Conservation (phyloP, 2,113 vertebrate genomes). For the Lanius ludovicianus region DNA sequence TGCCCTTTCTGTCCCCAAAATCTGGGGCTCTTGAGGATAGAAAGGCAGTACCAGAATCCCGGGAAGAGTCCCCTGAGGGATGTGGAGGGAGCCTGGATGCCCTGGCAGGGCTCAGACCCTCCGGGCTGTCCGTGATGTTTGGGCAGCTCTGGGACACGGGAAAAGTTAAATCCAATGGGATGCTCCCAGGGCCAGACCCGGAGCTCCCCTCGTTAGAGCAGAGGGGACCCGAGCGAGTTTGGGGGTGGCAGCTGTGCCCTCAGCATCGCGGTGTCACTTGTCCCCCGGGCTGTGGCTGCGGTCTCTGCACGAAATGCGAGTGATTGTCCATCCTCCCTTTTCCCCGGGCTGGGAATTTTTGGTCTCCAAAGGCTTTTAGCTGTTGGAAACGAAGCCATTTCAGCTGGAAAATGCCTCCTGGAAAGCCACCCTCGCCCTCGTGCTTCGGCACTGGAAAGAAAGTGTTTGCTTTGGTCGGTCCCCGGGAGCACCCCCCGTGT, state of each 20-base stretch:
- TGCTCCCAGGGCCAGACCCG: background rate
- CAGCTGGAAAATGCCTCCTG: background rate
- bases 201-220: rapidly evolving
- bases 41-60: rapidly evolving
- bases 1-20: background rate
- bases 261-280: rapidly evolving
- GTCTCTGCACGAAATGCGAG: rapidly evolving
- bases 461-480: rapidly evolving
- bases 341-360: background rate
- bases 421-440: rapidly evolving
- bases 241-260: background rate
- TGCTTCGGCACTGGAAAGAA: background rate
- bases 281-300: rapidly evolving
- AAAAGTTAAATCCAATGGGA: rapidly evolving
- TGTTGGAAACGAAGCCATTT: background rate
- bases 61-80: background rate
- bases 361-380: background rate
- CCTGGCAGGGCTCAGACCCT: background rate
- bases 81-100: background rate
- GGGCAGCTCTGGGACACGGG: background rate
- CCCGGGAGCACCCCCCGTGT: rapidly evolving
- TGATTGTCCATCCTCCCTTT: rapidly evolving
- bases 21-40: background rate
- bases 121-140: rapidly evolving
- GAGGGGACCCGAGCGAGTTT: rapidly evolving